These are phyloP conservation scores for Crotophaga sulcirostris DNA, from an alignment of 2,113 vertebrate genomes.

Conservation along the genomic window DNA sequence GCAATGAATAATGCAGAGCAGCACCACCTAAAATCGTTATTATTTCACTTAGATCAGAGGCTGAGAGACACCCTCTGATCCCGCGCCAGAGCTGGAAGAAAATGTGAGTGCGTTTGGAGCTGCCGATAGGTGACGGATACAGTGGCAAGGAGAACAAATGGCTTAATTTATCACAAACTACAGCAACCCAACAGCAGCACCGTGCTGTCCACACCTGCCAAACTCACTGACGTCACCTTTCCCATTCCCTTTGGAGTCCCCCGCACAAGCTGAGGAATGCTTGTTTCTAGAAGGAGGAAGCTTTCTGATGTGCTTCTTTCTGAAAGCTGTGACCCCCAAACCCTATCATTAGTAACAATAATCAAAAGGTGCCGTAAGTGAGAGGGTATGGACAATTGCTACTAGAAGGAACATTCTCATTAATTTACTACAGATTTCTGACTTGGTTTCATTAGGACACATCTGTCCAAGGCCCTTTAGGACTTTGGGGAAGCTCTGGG, in stretches of 20 bases:
- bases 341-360: slow-evolving; percentile 75
- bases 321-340: slow-evolving; percentile 67
- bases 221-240: neutral
- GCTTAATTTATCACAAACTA: neutral
- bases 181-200: neutral
- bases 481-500: slow-evolving; percentile 45
- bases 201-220: fast-evolving
- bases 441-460: slow-evolving; percentile 73
- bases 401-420: slow-evolving; percentile 74
- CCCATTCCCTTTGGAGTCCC: neutral
- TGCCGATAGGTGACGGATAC: neutral
- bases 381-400: slow-evolving; percentile 70
- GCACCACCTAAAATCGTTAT: neutral
- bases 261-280: neutral
- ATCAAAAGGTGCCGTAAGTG: slow-evolving; percentile 75
- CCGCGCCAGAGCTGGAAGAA: neutral
- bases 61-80: neutral
- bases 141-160: neutral
- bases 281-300: slow-evolving; percentile 41
- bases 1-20: slow-evolving; percentile 28
- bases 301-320: slow-evolving; percentile 57
- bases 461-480: slow-evolving; percentile 74
- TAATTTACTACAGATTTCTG: slow-evolving; percentile 77
- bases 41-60: slow-evolving; percentile 23
- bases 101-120: neutral